Percentiles rank a stretch among this genome's conserved stretches.
phyloP scores from a whole-genome alignment of 2,113 vertebrate species.

The Archilochus colubris region DNA sequence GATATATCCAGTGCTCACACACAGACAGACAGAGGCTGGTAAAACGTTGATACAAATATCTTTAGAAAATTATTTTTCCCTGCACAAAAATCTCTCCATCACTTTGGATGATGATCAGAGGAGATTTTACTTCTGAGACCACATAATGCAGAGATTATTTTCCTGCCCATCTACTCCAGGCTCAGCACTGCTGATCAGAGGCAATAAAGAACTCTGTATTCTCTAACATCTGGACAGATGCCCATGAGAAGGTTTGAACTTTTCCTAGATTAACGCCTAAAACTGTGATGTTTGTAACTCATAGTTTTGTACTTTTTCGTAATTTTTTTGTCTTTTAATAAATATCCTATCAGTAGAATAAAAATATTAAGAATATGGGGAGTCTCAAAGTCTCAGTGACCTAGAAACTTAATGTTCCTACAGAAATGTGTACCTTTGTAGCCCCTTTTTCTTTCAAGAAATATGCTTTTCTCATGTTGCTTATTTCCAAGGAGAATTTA shows the following conservation, averaged over 20 bases:
- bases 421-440: neutral
- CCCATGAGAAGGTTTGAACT: neutral
- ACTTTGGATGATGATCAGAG: neutral
- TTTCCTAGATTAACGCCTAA: neutral
- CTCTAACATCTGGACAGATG: rapidly evolving
- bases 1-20: neutral
- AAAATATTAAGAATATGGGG: neutral
- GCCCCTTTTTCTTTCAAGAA: neutral
- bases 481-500: neutral
- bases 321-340: neutral
- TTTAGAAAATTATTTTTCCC: neutral
- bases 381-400: neutral
- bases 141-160: neutral
- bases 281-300: neutral
- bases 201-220: neutral
- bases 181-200: neutral
- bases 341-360: neutral
- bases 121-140: neutral
- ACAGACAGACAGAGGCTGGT: neutral
- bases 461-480: neutral
- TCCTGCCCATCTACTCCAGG: neutral
- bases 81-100: neutral
- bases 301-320: too few relatives aligned
- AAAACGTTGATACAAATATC: neutral
- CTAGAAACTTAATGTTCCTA: neutral